Conservation (phyloP, 1,140 invertebrate species). For the Drosophila serrata region DNA sequence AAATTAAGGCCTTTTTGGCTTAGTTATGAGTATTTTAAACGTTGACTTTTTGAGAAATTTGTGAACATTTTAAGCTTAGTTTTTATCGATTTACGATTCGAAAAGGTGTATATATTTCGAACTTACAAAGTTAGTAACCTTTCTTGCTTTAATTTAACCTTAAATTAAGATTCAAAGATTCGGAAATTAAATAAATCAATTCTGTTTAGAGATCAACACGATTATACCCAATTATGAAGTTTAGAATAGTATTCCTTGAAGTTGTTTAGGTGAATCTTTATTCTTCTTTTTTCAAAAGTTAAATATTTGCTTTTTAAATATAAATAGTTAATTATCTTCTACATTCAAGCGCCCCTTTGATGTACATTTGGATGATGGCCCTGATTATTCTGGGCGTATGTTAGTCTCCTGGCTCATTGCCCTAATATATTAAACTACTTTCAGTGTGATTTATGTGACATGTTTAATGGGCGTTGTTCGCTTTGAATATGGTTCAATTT, state of each 20-base stretch:
- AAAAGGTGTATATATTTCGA: too few relatives aligned
- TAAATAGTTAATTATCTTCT: background rate
- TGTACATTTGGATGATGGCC: background rate
- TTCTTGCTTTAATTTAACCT: too few relatives aligned
- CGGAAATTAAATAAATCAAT: background rate
- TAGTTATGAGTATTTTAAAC: too few relatives aligned
- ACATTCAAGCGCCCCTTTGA: background rate
- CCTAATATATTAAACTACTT: constrained; percentile 42
- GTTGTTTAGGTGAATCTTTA: background rate
- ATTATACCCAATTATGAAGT: background rate
- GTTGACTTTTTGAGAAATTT: too few relatives aligned
- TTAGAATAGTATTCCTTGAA: background rate
- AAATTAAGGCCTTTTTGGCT: too few relatives aligned
- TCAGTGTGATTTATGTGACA: constrained; percentile 75
- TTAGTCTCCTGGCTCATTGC: constrained; percentile 23
- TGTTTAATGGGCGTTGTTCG: constrained; percentile 52
- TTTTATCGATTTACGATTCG: too few relatives aligned
- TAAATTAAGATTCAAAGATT: background rate
- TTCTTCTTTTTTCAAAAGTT: background rate
- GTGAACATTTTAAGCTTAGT: too few relatives aligned
- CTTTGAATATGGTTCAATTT: constrained; percentile 57
- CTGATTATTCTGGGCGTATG: background rate
- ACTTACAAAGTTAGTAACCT: too few relatives aligned
- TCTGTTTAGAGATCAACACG: background rate
- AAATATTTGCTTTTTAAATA: too few relatives aligned